These are phyloP conservation scores for Oceanodroma leucorhoa DNA, from an alignment of 2,797 vertebrate species.

Conservation along the genomic window DNA sequence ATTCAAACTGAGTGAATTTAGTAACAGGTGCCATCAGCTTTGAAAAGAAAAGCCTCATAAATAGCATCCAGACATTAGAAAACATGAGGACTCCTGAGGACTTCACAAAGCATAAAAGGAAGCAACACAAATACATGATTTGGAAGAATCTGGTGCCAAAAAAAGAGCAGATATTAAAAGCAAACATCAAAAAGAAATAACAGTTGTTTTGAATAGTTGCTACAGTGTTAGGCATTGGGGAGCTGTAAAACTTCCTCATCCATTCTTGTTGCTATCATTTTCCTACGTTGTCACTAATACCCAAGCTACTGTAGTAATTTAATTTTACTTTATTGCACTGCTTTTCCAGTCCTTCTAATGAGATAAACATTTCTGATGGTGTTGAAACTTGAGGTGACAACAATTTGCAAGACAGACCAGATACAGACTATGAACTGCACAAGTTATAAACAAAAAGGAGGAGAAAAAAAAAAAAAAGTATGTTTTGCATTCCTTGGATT, in stretches of 20 bases:
- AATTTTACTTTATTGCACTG: slow-evolving; percentile 56
- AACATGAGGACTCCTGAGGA: not conserved
- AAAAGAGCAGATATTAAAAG: not conserved
- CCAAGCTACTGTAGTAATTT: slow-evolving; percentile 42
- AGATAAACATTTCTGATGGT: slow-evolving; percentile 42
- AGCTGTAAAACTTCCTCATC: slow-evolving; percentile 22
- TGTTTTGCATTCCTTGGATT: not conserved
- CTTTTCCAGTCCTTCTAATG: slow-evolving; percentile 42
- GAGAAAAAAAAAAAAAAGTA: not conserved
- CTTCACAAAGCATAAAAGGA: not conserved
- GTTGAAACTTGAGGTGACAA: not conserved
- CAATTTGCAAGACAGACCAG: slow-evolving; percentile 34
- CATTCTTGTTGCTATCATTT: slow-evolving; percentile 46
- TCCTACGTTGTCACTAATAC: slow-evolving; percentile 33
- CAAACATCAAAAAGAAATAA: not conserved
- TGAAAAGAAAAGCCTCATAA: not conserved
- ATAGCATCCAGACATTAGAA: not conserved
- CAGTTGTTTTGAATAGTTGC: slow-evolving; percentile 2
- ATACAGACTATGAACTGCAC: not conserved
- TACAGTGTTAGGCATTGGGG: not conserved
- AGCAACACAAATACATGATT: not conserved
- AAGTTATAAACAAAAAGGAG: not conserved
- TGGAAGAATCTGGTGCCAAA: not conserved
- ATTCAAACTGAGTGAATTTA: not conserved
- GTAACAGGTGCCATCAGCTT: not conserved